Evolutionary conservation across 2,888 invertebrate species (phyloP), one percentile per base, ranked within the genome.

Genomic region (Petrolisthes cinctipes): DNA sequence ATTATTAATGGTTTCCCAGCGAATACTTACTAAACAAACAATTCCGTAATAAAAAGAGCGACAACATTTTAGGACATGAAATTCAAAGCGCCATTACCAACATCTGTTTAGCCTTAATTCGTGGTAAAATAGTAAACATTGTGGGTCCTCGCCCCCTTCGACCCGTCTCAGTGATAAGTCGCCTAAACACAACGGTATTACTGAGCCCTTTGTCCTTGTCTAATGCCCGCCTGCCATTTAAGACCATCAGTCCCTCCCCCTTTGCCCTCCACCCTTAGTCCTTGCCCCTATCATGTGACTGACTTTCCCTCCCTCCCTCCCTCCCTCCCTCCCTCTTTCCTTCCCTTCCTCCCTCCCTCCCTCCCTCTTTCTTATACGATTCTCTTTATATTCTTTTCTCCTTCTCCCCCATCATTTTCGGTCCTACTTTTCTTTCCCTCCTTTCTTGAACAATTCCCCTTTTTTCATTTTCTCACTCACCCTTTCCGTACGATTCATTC

Each of bases 221-320:
- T 84, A 78, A 78, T 78, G 83, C 51, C 78, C n/a, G 54, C 11
- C 82, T 71, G 6, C 23, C 82, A 71, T 71, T 71, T 61, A 54
- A 82, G 54, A 51, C 17, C 37, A 75, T n/a, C 17, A 78, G 54
- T 17, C 20, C 71, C 56, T 1, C 54, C 73, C 71, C 51, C 56
- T 20, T 71, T 71, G 53, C n/a, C n/a, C 5, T 51, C 14, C 17
- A n/a, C 51, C n/a, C 23, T 76, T 17, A 79, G 5, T 17, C 54
- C n/a, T 11, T 79, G 5, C 79, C 79, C 79, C 79, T 17, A 54
- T 14, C 79, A 17, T 61, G 17, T 61, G 17, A 37, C 37, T 37
- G 37, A 37, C 37, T 37, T 37, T 37, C 37, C 37, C 37, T 71
- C n/a, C 14, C 1, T 37, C 68, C 14, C 57, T 20, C 17, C 57